Conservation (phyloP, 2,888 invertebrate genomes). For the Unio delphinus region DNA sequence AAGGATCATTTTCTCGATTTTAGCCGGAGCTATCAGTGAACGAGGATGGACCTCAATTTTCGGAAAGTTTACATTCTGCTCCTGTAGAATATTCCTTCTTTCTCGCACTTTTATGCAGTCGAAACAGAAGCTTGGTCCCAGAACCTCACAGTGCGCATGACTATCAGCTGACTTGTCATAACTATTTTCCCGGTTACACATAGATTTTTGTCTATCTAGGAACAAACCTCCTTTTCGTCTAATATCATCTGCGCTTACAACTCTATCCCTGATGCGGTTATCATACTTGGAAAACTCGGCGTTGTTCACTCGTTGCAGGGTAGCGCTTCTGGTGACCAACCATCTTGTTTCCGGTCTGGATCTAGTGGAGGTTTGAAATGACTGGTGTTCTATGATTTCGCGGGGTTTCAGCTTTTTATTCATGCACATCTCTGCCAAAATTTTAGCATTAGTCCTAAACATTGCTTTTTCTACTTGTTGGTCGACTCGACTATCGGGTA, state of each 20-base stretch:
- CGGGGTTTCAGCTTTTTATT: conserved; percentile 17
- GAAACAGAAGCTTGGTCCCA: conserved; percentile 44
- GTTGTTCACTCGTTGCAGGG: conserved; percentile 38
- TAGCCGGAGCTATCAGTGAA: conserved; percentile 44
- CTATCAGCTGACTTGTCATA: conserved; percentile 7
- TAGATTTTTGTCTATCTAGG: conserved; percentile 22
- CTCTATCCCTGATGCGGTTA: conserved; percentile 35
- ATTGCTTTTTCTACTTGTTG: conserved; percentile 40
- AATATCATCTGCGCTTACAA: conserved; percentile 35
- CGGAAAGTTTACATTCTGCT: conserved; percentile 38
- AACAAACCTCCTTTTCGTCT: conserved; percentile 12
- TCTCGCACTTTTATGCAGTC: conserved; percentile 42
- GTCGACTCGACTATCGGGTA: conserved; percentile 37
- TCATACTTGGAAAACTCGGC: conserved; percentile 39
- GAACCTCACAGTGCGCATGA: conserved; percentile 42
- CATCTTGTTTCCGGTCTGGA: conserved; percentile 30
- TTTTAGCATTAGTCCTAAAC: conserved; percentile 33
- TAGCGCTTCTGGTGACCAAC: conserved; percentile 34
- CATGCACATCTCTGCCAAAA: conserved; percentile 33
- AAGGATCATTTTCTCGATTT: conserved; percentile 33
- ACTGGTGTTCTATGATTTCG: not conserved
- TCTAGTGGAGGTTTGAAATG: not conserved
- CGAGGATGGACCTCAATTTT: conserved; percentile 41
- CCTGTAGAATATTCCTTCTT: conserved; percentile 18
- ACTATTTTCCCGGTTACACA: conserved; percentile 28